Evolutionary conservation across 2,797 vertebrate genomes (phyloP).

Genomic region (Orestias chungarensis): DNA sequence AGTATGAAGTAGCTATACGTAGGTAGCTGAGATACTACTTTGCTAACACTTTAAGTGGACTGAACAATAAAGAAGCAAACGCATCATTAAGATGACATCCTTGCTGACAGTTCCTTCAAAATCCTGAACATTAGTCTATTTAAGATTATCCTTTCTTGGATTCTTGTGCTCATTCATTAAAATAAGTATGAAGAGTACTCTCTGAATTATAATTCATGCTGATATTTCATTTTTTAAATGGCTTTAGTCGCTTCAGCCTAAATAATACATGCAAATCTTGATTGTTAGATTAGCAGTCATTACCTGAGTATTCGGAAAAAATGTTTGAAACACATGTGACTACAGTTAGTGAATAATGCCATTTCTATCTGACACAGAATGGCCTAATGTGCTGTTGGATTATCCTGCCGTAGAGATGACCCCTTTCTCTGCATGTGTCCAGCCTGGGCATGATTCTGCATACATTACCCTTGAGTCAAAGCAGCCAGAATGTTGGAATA

Average conservation of each 20-base stretch:
- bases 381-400: slow-evolving; percentile 59
- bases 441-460: slow-evolving; percentile 69
- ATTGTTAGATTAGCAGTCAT: slow-evolving; percentile 70
- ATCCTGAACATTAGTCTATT: not conserved
- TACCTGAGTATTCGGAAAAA: slow-evolving; percentile 62
- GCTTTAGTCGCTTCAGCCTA: slow-evolving; percentile 53
- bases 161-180: slow-evolving; percentile 20
- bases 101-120: not conserved
- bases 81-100: not conserved
- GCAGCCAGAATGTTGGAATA: slow-evolving; percentile 65
- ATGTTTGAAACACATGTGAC: slow-evolving; percentile 56
- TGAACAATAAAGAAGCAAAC: not conserved
- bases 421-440: slow-evolving; percentile 70
- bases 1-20: not conserved
- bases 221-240: slow-evolving; percentile 21
- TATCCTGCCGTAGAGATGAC: slow-evolving; percentile 65
- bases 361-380: slow-evolving; percentile 53
- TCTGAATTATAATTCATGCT: slow-evolving; percentile 28
- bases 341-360: slow-evolving; percentile 61
- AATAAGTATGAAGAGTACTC: slow-evolving; percentile 5
- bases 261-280: slow-evolving; percentile 67
- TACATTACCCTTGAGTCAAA: slow-evolving; percentile 76
- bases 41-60: not conserved
- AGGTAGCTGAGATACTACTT: not conserved
- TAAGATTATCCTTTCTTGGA: slow-evolving; percentile 17